phyloP scores from a whole-genome alignment of 2,113 vertebrate species.

The Callipepla californica region DNA sequence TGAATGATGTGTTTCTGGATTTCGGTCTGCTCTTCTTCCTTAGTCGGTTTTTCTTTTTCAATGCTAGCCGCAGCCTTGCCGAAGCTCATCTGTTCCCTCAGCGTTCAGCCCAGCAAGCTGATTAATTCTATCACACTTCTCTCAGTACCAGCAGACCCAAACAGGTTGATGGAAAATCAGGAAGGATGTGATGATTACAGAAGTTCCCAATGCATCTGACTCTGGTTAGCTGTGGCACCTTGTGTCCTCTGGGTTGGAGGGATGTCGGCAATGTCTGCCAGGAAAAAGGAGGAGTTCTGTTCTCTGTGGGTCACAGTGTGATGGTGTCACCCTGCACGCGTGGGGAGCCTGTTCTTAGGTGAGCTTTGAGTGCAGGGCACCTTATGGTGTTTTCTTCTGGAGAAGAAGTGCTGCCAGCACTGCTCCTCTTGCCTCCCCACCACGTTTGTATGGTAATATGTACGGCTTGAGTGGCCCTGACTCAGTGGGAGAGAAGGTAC shows the following conservation, averaged over 20 bases:
- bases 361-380: slow-evolving; percentile 8
- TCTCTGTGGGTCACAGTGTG: slow-evolving; percentile 7
- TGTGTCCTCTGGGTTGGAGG: background rate
- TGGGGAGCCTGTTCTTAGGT: background rate
- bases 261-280: background rate
- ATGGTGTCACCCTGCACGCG: background rate
- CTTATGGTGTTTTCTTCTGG: slow-evolving; percentile 44
- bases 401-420: background rate
- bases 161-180: slow-evolving; percentile 5
- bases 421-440: background rate
- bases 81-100: slow-evolving; percentile 52
- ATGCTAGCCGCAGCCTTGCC: slow-evolving; percentile 42
- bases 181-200: background rate
- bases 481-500: background rate
- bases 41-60: slow-evolving; percentile 31
- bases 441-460: background rate
- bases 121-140: slow-evolving; percentile 51
- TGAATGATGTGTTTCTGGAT: background rate
- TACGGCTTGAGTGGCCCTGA: accelerated
- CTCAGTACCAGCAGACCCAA: background rate
- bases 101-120: slow-evolving; percentile 6
- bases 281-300: background rate
- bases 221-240: background rate
- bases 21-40: background rate
- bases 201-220: background rate